Conservation (phyloP, 2,797 vertebrate species). For the Rhyacichthys aspro region DNA sequence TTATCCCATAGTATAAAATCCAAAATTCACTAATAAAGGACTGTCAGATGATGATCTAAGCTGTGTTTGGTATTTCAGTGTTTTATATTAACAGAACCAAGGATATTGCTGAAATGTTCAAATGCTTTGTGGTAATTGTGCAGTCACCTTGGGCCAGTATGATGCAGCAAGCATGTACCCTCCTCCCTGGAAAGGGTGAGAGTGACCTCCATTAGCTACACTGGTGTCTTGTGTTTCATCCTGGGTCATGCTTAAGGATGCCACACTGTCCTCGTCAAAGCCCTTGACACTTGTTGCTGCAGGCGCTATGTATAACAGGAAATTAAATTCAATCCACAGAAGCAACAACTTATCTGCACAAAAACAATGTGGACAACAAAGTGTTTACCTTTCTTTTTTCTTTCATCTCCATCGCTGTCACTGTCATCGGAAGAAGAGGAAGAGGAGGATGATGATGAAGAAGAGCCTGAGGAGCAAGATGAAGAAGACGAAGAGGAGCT, state of each 20-base stretch:
- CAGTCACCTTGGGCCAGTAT: conserved; percentile 95
- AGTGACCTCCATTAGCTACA: conserved; percentile 83
- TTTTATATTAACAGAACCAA: no score
- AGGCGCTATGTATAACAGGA: conserved; percentile 72
- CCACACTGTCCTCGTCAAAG: conserved; percentile 96
- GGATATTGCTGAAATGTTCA: neutral
- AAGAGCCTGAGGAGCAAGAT: conserved; percentile 94
- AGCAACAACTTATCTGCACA: neutral
- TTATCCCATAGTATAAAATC: neutral
- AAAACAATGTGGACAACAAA: neutral
- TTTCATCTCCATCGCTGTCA: conserved; percentile 89
- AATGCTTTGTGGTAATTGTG: neutral
- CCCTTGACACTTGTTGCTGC: conserved; percentile 86
- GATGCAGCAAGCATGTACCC: conserved; percentile 95
- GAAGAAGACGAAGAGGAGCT: conserved; percentile 93
- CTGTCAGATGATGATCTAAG: no score
- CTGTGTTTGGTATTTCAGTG: no score
- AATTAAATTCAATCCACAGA: neutral
- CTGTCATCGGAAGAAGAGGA: conserved; percentile 91
- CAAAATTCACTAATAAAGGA: neutral
- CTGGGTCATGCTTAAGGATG: conserved; percentile 90
- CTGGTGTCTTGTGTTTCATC: conserved; percentile 94
- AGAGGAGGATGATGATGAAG: conserved; percentile 90
- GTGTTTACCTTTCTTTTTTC: conserved; percentile 89
- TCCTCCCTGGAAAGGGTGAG: conserved; percentile 88